Evolutionary conservation across 1,140 invertebrate genomes (phyloP).

Genomic region (Notospermus geniculatus): DNA sequence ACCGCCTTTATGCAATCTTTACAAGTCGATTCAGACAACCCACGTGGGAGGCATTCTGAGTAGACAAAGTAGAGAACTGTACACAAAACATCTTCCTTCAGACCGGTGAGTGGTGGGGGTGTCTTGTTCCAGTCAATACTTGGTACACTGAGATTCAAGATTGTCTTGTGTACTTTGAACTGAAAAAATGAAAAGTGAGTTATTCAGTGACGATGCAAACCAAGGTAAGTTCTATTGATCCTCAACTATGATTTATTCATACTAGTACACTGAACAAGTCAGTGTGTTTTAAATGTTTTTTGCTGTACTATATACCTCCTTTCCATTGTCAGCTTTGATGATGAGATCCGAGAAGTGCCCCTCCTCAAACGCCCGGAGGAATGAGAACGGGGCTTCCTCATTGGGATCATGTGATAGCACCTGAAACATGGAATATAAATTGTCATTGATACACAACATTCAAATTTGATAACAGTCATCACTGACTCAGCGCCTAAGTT

Average conservation of each 20-base stretch:
- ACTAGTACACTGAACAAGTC: no score
- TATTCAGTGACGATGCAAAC: no score
- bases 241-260: no score
- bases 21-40: constrained; percentile 61
- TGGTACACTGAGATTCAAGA: constrained; percentile 61
- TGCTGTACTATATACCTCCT: constrained; percentile 53
- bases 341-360: constrained; percentile 66
- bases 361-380: constrained; percentile 65
- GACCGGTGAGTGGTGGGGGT: constrained; percentile 53
- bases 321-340: constrained; percentile 59
- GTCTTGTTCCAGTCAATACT: constrained; percentile 59
- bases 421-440: no score
- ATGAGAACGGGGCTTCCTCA: constrained; percentile 60
- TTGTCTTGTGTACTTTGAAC: constrained; percentile 65
- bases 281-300: background rate
- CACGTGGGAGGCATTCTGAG: constrained; percentile 63
- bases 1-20: constrained; percentile 60
- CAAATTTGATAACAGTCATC: no score
- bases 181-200: constrained; percentile 34
- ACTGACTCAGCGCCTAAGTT: no score
- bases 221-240: no score
- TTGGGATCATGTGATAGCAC: constrained; percentile 38
- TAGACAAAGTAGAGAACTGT: constrained; percentile 66
- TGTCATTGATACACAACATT: no score
- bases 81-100: constrained; percentile 62